Percentiles rank a stretch among this genome's conserved stretches.
These are phyloP conservation scores for Lordiphosa collinella DNA, from an alignment of 1,140 invertebrate genomes.

Conservation along the genomic window DNA sequence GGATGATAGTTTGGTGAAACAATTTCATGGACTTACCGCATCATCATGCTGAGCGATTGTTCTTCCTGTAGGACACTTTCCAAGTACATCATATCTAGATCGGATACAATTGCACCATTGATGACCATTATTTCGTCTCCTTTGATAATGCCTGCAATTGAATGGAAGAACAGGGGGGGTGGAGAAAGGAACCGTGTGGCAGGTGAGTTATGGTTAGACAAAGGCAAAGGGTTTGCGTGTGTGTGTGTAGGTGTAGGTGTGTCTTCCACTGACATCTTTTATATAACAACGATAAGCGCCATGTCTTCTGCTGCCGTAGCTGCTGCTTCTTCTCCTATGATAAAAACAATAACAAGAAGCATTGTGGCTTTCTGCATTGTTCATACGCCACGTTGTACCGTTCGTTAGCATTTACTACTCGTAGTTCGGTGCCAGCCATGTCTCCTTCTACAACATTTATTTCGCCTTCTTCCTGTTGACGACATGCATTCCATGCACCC, in stretches of 20 bases:
- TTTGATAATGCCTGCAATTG: slow-evolving; percentile 92
- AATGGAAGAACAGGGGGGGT: slow-evolving; percentile 42
- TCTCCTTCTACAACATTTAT: slow-evolving; percentile 68
- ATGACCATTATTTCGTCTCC: slow-evolving; percentile 99
- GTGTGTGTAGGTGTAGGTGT: background rate
- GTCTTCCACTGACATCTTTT: slow-evolving; percentile 46
- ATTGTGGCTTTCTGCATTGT: slow-evolving; percentile 68
- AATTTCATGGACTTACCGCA: slow-evolving; percentile 83
- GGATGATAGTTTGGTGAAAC: slow-evolving; percentile 1
- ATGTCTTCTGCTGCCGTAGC: slow-evolving; percentile 34
- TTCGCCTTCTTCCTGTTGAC: slow-evolving; percentile 48
- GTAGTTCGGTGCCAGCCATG: slow-evolving; percentile 12
- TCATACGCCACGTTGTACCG: slow-evolving; percentile 65
- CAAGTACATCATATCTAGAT: slow-evolving; percentile 99
- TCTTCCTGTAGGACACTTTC: slow-evolving; percentile 97
- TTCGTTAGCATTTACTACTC: slow-evolving; percentile 54
- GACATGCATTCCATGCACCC: slow-evolving; percentile 41
- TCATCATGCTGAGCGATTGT: slow-evolving; percentile 97
- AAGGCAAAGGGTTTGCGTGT: background rate
- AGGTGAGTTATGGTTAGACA: slow-evolving; percentile 2
- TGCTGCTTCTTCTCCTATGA: slow-evolving; percentile 25
- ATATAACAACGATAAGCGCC: slow-evolving; percentile 54
- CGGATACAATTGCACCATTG: slow-evolving; percentile 97
- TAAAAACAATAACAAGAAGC: slow-evolving; percentile 68
- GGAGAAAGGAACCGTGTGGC: slow-evolving; percentile 20